phyloP scores from a whole-genome alignment of 1,140 invertebrate species.

The Forficula auricularia region DNA sequence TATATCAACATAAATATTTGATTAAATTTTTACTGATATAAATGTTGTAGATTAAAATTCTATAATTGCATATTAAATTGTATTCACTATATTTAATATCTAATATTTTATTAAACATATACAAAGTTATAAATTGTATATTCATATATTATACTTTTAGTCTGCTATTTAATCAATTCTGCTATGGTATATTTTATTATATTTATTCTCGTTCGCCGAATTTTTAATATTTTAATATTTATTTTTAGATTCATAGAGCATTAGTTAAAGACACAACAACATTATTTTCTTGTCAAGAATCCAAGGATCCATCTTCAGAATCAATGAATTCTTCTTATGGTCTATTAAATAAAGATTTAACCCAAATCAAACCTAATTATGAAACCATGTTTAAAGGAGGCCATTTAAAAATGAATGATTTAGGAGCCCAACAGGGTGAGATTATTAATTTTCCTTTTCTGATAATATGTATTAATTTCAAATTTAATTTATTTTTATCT shows the following conservation, averaged over 20 bases:
- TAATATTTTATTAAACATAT: no score
- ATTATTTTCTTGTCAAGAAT: constrained; percentile 47
- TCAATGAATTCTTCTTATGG: constrained; percentile 46
- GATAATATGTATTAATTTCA: constrained; percentile 1
- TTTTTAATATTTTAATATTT: no score
- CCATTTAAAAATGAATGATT: constrained; percentile 60
- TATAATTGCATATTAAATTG: no score
- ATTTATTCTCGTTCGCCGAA: no score
- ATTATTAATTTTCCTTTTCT: constrained; percentile 14
- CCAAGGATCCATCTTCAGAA: constrained; percentile 18
- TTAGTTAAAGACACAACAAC: constrained; percentile 60
- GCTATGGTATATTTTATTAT: no score
- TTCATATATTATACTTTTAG: no score
- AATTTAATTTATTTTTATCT: background rate
- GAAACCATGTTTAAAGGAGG: constrained; percentile 73
- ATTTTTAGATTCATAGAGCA: constrained; percentile 45
- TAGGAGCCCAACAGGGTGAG: constrained; percentile 65
- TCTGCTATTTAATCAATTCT: no score
- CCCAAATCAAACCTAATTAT: constrained; percentile 69
- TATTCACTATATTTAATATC: no score
- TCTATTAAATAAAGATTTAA: constrained; percentile 51
- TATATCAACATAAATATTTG: no score
- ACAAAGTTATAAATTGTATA: no score
- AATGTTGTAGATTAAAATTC: no score
- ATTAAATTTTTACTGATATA: no score